A percentile compares a stretch with the other conserved stretches of the same genome.
Evolutionary conservation across 2,797 vertebrate species (phyloP).

Genomic region (Acestrorhynchus altus): DNA sequence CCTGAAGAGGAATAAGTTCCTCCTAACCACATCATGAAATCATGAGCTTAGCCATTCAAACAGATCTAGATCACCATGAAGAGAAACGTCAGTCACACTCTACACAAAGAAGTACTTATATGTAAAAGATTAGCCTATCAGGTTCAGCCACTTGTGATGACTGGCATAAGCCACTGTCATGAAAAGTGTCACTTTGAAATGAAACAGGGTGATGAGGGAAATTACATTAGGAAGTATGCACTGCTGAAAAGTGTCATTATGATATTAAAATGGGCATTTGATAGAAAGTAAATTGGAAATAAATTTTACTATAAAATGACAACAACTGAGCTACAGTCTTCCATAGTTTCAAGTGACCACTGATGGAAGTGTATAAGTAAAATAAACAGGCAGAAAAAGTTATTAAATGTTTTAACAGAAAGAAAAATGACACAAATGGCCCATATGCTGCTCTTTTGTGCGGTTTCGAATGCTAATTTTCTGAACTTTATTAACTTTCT

Average conservation of each 20-base stretch:
- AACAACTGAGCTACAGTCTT: background rate
- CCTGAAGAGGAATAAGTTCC: background rate
- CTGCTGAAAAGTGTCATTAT: constrained; percentile 15
- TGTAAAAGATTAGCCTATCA: background rate
- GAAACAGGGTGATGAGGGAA: background rate
- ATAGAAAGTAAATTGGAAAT: constrained; percentile 1
- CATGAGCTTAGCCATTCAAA: background rate
- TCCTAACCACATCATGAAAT: background rate
- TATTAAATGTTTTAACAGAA: background rate
- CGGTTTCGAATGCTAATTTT: background rate
- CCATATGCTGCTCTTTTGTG: too few species aligned
- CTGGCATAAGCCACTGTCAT: background rate
- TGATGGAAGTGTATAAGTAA: background rate
- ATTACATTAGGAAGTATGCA: background rate
- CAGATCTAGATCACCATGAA: background rate
- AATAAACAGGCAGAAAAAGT: background rate
- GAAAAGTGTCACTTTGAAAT: constrained; percentile 3
- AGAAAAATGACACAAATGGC: background rate
- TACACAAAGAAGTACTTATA: background rate
- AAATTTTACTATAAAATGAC: background rate
- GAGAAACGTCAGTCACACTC: background rate
- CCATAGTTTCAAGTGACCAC: background rate
- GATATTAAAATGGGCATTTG: background rate
- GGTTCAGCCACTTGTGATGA: background rate
- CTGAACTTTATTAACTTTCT: too few species aligned